These are phyloP conservation scores for Pheosia gnoma DNA, from an alignment of 2,888 invertebrate genomes.

Conservation along the genomic window DNA sequence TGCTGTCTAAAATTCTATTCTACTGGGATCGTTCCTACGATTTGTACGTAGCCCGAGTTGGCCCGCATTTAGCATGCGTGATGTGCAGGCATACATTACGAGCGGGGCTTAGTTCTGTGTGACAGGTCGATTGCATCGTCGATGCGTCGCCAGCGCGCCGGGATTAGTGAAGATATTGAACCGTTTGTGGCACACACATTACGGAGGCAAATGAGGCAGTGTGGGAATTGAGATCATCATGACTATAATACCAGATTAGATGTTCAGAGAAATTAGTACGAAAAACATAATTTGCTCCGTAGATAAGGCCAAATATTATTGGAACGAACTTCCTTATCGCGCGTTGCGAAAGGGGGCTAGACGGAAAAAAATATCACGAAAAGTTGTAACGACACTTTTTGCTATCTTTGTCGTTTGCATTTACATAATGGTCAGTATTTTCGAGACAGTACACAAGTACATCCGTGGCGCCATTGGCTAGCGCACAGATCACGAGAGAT, in stretches of 20 bases:
- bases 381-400: no score
- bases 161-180: constrained; percentile 49
- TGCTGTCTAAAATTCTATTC: neutral
- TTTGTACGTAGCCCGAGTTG: neutral
- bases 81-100: constrained; percentile 53
- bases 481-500: no score
- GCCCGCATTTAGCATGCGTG: constrained; percentile 1
- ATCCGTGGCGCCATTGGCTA: no score
- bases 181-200: constrained; percentile 32
- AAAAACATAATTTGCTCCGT: no score
- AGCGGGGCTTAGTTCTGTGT: constrained; percentile 48
- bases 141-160: constrained; percentile 55
- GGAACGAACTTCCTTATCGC: no score
- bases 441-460: no score
- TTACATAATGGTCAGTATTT: no score
- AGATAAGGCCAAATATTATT: no score
- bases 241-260: neutral
- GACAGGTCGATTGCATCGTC: constrained; percentile 54
- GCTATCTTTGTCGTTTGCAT: no score
- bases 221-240: neutral
- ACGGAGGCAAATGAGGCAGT: neutral
- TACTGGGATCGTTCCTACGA: neutral
- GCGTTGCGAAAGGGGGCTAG: no score
- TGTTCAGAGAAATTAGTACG: no score
- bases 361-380: no score